phyloP scores from a whole-genome alignment of 2,888 invertebrate species.

The Tenthredo livida region DNA sequence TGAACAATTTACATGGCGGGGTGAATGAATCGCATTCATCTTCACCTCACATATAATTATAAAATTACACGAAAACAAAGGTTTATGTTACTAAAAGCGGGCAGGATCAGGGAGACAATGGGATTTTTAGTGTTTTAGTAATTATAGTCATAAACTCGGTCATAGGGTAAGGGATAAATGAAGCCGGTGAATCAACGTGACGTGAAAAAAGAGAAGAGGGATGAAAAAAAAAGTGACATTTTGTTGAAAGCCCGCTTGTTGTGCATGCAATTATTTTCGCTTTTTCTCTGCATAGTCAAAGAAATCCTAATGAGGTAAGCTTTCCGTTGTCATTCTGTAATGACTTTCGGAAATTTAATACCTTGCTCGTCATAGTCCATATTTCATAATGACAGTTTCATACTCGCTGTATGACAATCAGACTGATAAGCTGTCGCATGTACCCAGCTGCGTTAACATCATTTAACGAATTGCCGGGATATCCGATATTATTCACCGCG shows the following conservation, averaged over 20 bases:
- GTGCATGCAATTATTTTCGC: not conserved
- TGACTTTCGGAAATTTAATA: not conserved
- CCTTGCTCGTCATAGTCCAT: not conserved
- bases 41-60: constrained; percentile 5
- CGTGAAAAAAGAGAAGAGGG: not conserved
- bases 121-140: not conserved
- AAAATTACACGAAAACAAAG: not conserved
- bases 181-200: constrained; percentile 14
- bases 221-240: not conserved
- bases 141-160: not conserved
- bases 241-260: constrained; percentile 17
- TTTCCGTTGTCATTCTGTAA: not conserved
- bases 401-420: constrained; percentile 3
- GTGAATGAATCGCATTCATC: not conserved
- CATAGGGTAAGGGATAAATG: not conserved
- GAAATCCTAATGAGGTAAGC: not conserved
- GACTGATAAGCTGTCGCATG: constrained; percentile 15
- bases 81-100: not conserved
- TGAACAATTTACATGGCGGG: not conserved
- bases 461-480: not conserved
- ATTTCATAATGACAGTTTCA: constrained; percentile 1
- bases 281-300: not conserved
- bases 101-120: not conserved
- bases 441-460: constrained; percentile 18
- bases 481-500: constrained; percentile 6